These are phyloP conservation scores for Bradypodion ventrale DNA, from an alignment of 2,797 vertebrate species.

Conservation along the genomic window DNA sequence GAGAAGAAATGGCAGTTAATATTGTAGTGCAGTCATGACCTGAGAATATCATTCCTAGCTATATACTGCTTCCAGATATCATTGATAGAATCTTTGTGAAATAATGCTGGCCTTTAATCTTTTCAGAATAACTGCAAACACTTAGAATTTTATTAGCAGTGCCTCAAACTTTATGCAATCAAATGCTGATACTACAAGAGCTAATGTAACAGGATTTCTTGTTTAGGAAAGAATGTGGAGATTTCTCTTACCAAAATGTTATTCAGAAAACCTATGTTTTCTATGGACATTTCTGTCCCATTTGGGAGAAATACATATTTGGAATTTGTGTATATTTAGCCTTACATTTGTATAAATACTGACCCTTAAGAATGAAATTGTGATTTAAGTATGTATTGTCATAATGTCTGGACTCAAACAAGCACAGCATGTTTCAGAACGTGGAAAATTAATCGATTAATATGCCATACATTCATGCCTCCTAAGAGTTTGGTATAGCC, in stretches of 20 bases:
- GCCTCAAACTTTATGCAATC: background rate
- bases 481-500: background rate
- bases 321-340: background rate
- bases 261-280: conserved; percentile 36
- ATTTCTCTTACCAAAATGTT: background rate
- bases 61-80: background rate
- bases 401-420: background rate
- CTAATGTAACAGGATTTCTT: background rate
- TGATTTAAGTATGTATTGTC: background rate
- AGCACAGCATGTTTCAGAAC: background rate
- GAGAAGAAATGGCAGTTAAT: background rate
- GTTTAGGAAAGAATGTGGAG: conserved; percentile 10
- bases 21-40: background rate
- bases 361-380: background rate
- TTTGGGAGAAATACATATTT: conserved; percentile 41
- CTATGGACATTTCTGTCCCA: conserved; percentile 45
- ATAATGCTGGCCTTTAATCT: background rate
- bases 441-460: background rate
- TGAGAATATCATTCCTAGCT: background rate
- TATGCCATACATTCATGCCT: background rate
- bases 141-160: background rate
- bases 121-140: background rate
- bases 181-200: background rate
- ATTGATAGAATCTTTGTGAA: background rate
- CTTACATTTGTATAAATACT: background rate